phyloP scores from a whole-genome alignment of 2,888 invertebrate species.

The Philereme transversata region DNA sequence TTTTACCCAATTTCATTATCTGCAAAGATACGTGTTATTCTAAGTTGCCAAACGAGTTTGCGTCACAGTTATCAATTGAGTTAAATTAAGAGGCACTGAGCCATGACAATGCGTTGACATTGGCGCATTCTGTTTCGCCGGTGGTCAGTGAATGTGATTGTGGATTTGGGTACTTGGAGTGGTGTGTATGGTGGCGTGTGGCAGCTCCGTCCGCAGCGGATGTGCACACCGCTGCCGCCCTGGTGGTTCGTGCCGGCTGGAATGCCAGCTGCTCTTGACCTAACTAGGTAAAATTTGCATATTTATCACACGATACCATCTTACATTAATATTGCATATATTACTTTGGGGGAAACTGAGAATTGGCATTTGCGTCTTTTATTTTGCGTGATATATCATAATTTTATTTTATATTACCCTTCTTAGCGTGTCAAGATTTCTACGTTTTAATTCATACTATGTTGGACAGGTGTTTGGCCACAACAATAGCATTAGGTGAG shows the following conservation, averaged over 20 bases:
- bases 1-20: constrained; percentile 58
- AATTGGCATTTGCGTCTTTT: too few relatives aligned
- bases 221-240: constrained; percentile 78
- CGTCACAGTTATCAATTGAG: constrained; percentile 71
- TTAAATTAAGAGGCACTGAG: constrained; percentile 67
- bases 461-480: too few relatives aligned
- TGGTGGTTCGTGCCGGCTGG: constrained; percentile 78
- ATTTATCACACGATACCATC: constrained; percentile 25
- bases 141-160: constrained; percentile 70
- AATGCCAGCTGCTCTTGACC: constrained; percentile 83
- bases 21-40: constrained; percentile 60
- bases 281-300: constrained; percentile 70
- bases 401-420: too few relatives aligned
- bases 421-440: too few relatives aligned
- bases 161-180: constrained; percentile 47
- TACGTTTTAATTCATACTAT: too few relatives aligned
- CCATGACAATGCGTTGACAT: constrained; percentile 76
- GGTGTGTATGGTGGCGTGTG: constrained; percentile 57
- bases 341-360: neutral
- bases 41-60: constrained; percentile 64
- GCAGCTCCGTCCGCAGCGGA: constrained; percentile 71
- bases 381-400: too few relatives aligned
- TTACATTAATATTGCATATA: constrained; percentile 8
- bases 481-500: too few relatives aligned
- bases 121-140: constrained; percentile 55